These are phyloP conservation scores for Blastobasis lacticolella DNA, from an alignment of 2,888 invertebrate genomes.

Conservation along the genomic window DNA sequence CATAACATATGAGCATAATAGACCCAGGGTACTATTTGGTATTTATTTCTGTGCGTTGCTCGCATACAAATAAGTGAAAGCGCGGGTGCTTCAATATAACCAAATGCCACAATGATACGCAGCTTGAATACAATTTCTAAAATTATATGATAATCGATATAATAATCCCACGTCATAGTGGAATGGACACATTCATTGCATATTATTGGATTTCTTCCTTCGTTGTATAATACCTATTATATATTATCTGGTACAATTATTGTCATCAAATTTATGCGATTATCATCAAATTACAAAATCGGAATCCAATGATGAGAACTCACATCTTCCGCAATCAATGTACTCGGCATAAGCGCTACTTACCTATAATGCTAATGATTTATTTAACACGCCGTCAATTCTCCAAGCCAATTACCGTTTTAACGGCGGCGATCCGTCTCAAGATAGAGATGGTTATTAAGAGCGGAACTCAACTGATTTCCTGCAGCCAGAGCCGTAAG, in stretches of 20 bases:
- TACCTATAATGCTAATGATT: too few species aligned
- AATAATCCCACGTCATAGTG: conserved; percentile 5
- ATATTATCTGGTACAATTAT: too few species aligned
- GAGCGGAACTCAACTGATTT: conserved; percentile 16
- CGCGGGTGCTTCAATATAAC: conserved; percentile 28
- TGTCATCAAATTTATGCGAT: too few species aligned
- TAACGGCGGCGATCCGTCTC: too few species aligned
- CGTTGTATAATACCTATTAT: too few species aligned
- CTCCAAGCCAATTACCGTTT: too few species aligned
- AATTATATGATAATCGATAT: conserved; percentile 8
- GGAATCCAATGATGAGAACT: too few species aligned
- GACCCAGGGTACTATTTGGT: conserved; percentile 6
- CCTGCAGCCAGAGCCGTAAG: conserved; percentile 8
- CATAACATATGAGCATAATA: too few species aligned
- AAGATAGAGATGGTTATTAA: background rate
- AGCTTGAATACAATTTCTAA: conserved; percentile 24
- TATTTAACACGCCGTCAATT: too few species aligned
- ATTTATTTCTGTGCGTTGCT: conserved; percentile 15
- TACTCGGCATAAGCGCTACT: too few species aligned
- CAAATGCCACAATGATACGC: conserved; percentile 32
- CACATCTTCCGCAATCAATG: too few species aligned
- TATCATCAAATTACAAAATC: too few species aligned
- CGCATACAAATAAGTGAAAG: conserved; percentile 38
- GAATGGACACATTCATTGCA: background rate
- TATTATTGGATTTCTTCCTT: background rate